These are phyloP conservation scores for Neomicropteryx cornuta DNA, from an alignment of 1,140 invertebrate species.

Conservation along the genomic window DNA sequence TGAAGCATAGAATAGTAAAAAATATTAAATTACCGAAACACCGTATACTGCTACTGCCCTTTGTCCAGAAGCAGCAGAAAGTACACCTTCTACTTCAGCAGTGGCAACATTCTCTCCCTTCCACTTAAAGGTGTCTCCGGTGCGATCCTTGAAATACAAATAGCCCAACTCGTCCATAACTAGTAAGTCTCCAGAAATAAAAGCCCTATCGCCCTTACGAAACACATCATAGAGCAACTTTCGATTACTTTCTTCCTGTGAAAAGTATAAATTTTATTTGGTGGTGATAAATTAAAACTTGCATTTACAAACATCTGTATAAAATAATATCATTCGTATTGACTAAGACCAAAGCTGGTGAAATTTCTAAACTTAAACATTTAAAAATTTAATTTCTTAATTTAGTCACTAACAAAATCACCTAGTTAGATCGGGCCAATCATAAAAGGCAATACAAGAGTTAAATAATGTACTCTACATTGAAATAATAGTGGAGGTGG, in stretches of 20 bases:
- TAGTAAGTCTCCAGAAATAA: slow-evolving; percentile 77
- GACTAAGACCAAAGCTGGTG: no score
- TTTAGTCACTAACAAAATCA: no score
- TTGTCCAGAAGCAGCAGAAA: slow-evolving; percentile 58
- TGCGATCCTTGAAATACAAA: slow-evolving; percentile 79
- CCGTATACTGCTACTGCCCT: slow-evolving; percentile 63
- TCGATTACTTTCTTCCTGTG: slow-evolving; percentile 63
- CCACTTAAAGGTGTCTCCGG: slow-evolving; percentile 82
- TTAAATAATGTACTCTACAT: no score
- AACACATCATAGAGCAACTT: slow-evolving; percentile 79
- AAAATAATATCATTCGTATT: no score
- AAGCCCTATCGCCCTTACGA: slow-evolving; percentile 66
- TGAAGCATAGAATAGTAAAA: no score
- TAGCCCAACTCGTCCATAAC: slow-evolving; percentile 74
- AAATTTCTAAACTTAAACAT: no score
- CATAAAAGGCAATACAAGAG: no score
- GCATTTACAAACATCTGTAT: no score
- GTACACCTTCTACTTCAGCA: slow-evolving; percentile 72
- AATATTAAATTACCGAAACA: slow-evolving; percentile 66
- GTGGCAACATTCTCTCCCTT: slow-evolving; percentile 86
- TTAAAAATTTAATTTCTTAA: no score
- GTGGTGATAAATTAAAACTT: no score
- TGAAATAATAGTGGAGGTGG: no score
- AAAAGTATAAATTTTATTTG: slow-evolving; percentile 6
- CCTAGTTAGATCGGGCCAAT: no score